phyloP scores from a whole-genome alignment of 2,113 vertebrate species.

The Sapayoa aenigma region DNA sequence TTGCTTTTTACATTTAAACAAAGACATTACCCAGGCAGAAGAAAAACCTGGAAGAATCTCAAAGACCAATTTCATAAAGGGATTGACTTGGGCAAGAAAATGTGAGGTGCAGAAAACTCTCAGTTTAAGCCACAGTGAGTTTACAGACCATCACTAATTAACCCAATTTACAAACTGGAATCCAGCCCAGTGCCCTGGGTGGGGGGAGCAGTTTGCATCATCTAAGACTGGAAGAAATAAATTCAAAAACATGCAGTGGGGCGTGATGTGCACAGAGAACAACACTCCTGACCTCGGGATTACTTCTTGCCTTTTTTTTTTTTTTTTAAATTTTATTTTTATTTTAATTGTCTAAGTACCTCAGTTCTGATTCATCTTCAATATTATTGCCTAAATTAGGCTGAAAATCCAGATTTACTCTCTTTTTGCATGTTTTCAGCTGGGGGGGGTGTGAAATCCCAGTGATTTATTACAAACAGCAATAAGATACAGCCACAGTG shows the following conservation, averaged over 20 bases:
- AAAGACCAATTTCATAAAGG: background rate
- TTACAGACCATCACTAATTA: slow-evolving; percentile 37
- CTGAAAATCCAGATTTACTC: background rate
- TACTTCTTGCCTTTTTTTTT: background rate
- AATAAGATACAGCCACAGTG: background rate
- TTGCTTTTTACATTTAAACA: background rate
- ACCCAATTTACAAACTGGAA: slow-evolving; percentile 25
- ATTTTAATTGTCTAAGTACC: background rate
- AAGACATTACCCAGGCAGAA: background rate
- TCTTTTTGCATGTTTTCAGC: background rate
- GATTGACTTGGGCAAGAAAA: background rate
- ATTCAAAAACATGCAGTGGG: background rate
- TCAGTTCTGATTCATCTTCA: background rate
- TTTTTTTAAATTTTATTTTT: background rate
- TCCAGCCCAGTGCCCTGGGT: background rate
- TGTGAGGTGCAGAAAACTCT: background rate
- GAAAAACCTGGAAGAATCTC: background rate
- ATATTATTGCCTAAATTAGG: background rate
- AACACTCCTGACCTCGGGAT: background rate
- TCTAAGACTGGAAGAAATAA: background rate
- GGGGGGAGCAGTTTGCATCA: background rate
- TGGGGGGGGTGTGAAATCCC: background rate
- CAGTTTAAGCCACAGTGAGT: background rate
- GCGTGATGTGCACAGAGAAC: background rate
- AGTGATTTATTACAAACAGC: background rate